phyloP scores from a whole-genome alignment of 1,140 invertebrate species.

The Anadara kagoshimensis region DNA sequence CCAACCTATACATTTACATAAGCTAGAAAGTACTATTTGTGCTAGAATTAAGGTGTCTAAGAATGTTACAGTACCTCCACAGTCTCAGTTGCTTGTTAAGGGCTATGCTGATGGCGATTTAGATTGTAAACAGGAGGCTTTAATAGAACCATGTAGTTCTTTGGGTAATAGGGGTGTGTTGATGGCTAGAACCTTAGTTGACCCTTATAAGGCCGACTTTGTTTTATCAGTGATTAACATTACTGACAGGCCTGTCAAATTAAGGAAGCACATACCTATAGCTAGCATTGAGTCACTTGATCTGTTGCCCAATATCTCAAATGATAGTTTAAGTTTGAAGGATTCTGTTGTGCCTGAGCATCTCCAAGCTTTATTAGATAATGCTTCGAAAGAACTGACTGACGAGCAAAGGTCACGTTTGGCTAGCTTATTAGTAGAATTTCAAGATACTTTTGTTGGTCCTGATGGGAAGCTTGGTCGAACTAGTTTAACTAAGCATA shows the following conservation, averaged over 20 bases:
- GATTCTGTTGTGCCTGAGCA: slow-evolving; percentile 10
- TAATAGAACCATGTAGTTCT: slow-evolving; percentile 23
- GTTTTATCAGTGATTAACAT: slow-evolving; percentile 26
- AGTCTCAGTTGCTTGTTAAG: slow-evolving; percentile 20
- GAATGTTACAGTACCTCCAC: slow-evolving; percentile 27
- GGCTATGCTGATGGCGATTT: slow-evolving; percentile 12
- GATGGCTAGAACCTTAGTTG: slow-evolving; percentile 23
- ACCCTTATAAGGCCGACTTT: neutral
- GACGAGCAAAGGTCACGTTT: slow-evolving; percentile 4
- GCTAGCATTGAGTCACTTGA: slow-evolving; percentile 8
- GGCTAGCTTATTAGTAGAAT: slow-evolving; percentile 15
- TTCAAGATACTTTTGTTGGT: slow-evolving; percentile 43
- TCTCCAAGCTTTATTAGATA: slow-evolving; percentile 17
- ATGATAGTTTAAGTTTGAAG: neutral
- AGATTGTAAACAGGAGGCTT: neutral
- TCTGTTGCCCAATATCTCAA: neutral
- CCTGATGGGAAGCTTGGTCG: slow-evolving; percentile 29
- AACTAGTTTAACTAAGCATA: slow-evolving; percentile 21
- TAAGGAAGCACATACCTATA: slow-evolving; percentile 8
- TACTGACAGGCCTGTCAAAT: slow-evolving; percentile 12
- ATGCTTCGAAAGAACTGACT: slow-evolving; percentile 18
- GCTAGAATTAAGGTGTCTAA: slow-evolving; percentile 19
- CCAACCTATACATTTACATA: too few relatives aligned
- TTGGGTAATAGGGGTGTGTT: slow-evolving; percentile 16
- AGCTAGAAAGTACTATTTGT: neutral